These are phyloP conservation scores for Arge pagana DNA, from an alignment of 2,888 invertebrate genomes.

Conservation along the genomic window DNA sequence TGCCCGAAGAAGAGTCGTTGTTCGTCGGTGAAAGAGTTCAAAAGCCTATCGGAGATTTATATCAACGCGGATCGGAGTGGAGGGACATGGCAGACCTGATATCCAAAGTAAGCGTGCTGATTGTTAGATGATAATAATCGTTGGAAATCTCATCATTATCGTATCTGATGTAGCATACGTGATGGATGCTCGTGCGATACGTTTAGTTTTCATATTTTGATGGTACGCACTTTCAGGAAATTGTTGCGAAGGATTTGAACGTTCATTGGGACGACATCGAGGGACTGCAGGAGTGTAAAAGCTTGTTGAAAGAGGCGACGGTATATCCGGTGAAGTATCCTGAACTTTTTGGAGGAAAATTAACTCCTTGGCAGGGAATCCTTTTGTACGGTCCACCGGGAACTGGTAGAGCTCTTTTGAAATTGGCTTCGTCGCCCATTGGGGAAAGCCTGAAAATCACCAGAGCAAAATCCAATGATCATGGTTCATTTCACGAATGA, in stretches of 20 bases:
- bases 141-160: not conserved
- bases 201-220: too few relatives aligned
- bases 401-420: slow-evolving; percentile 62
- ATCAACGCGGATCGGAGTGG: slow-evolving; percentile 61
- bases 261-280: slow-evolving; percentile 82
- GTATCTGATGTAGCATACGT: not conserved
- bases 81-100: slow-evolving; percentile 69
- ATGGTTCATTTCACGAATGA: slow-evolving; percentile 2
- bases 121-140: slow-evolving; percentile 22
- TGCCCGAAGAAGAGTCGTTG: slow-evolving; percentile 13
- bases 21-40: slow-evolving; percentile 39
- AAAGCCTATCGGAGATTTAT: slow-evolving; percentile 49
- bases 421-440: slow-evolving; percentile 9
- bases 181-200: too few relatives aligned
- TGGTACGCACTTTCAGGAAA: too few relatives aligned
- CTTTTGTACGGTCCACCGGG: slow-evolving; percentile 77
- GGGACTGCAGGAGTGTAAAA: slow-evolving; percentile 75
- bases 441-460: slow-evolving; percentile 13
- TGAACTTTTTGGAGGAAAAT: slow-evolving; percentile 68
- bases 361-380: slow-evolving; percentile 79
- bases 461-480: slow-evolving; percentile 1
- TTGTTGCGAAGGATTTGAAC: slow-evolving; percentile 68
- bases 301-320: slow-evolving; percentile 82
- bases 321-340: slow-evolving; percentile 80
- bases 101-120: slow-evolving; percentile 67